Evolutionary conservation across 2,888 invertebrate species (phyloP).

Genomic region (Selenia dentaria): DNA sequence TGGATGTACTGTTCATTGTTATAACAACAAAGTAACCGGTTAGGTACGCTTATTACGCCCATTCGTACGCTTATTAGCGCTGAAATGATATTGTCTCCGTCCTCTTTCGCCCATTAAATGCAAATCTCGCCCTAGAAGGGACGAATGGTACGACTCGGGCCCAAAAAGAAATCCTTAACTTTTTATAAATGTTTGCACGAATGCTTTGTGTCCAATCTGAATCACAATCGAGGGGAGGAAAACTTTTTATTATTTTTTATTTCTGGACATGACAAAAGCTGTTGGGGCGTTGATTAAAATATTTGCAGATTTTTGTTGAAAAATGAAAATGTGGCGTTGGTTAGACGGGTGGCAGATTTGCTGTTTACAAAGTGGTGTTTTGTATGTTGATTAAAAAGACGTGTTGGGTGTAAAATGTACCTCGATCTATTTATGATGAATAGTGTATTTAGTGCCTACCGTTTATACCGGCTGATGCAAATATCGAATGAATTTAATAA

Average conservation of each 20-base stretch:
- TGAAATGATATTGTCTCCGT: conserved; percentile 37
- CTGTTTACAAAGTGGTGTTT: conserved; percentile 9
- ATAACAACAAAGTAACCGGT: background rate
- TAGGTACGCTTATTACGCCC: conserved; percentile 26
- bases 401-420: too few relatives aligned
- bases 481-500: too few relatives aligned
- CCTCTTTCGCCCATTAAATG: conserved; percentile 48
- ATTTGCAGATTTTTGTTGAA: conserved; percentile 55
- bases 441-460: too few relatives aligned
- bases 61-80: conserved; percentile 18
- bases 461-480: too few relatives aligned
- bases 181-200: conserved; percentile 70
- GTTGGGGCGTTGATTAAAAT: conserved; percentile 69
- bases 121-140: conserved; percentile 42
- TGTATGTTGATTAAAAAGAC: too few relatives aligned
- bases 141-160: conserved; percentile 6
- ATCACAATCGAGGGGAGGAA: conserved; percentile 56
- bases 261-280: conserved; percentile 59
- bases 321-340: conserved; percentile 25
- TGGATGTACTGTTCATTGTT: too few relatives aligned
- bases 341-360: conserved; percentile 17
- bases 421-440: too few relatives aligned
- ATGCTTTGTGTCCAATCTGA: conserved; percentile 65
- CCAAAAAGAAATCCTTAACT: conserved; percentile 58
- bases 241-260: conserved; percentile 27